Evolutionary conservation across 2,888 invertebrate species (phyloP).

Genomic region (Drosophila anomalata): DNA sequence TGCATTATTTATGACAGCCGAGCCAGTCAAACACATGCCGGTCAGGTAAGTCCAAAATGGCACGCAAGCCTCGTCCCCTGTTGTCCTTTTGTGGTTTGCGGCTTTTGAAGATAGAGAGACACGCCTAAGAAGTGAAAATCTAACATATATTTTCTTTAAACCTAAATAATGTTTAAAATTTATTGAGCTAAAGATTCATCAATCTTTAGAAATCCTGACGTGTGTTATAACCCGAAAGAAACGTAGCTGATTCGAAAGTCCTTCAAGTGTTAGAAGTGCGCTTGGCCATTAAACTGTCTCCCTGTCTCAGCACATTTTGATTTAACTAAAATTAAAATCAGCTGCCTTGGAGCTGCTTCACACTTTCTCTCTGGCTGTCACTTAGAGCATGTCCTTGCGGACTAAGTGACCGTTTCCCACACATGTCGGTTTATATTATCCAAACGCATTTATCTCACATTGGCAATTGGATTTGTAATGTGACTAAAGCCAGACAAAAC

Average conservation of each 20-base stretch:
- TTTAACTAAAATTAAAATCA: slow-evolving; percentile 66
- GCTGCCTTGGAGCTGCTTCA: slow-evolving; percentile 13
- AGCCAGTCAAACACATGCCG: slow-evolving; percentile 28
- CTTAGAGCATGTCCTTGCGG: slow-evolving; percentile 39
- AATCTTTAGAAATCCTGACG: not conserved
- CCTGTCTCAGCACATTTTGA: slow-evolving; percentile 51
- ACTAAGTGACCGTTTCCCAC: slow-evolving; percentile 50
- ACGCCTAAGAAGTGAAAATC: not conserved
- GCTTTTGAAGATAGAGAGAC: not conserved
- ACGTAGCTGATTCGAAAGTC: slow-evolving; percentile 7
- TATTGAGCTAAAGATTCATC: not conserved
- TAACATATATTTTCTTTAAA: too few relatives aligned
- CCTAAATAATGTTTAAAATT: not conserved
- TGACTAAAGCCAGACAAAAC: slow-evolving; percentile 43
- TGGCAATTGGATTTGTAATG: slow-evolving; percentile 66
- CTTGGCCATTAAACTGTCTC: slow-evolving; percentile 12
- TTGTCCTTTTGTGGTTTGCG: not conserved
- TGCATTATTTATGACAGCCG: slow-evolving; percentile 64
- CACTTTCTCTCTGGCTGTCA: slow-evolving; percentile 34
- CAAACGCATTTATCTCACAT: slow-evolving; percentile 64
- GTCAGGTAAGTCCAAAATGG: slow-evolving; percentile 17
- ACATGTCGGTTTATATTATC: slow-evolving; percentile 56
- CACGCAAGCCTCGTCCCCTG: not conserved
- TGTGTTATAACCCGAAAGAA: not conserved
- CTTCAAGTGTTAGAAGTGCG: slow-evolving; percentile 18